Conservation (phyloP, 2,888 invertebrate genomes). For the Harpalus rufipes region DNA sequence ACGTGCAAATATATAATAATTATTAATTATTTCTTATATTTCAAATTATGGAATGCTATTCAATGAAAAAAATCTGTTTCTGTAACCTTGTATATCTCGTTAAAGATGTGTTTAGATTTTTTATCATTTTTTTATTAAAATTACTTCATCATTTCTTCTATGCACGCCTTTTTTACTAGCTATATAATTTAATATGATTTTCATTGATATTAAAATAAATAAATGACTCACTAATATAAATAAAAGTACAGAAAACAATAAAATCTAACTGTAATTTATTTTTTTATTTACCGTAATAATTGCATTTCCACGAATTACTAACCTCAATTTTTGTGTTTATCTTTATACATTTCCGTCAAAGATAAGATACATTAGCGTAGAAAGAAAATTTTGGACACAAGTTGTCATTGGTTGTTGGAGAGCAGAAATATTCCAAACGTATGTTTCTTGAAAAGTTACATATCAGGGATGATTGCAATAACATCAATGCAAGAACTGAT, state of each 20-base stretch:
- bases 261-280: conserved; percentile 10
- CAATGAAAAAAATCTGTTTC: not conserved
- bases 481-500: no score
- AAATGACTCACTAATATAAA: conserved; percentile 24
- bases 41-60: not conserved
- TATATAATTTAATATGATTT: conserved; percentile 13
- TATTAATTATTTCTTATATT: not conserved
- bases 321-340: no score
- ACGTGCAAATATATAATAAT: not conserved
- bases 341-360: no score
- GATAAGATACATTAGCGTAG: no score
- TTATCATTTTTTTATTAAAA: conserved; percentile 5
- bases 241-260: not conserved
- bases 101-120: conserved; percentile 4
- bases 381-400: no score
- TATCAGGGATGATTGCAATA: no score
- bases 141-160: conserved; percentile 28
- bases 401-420: no score
- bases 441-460: no score
- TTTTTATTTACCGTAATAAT: conserved; percentile 13
- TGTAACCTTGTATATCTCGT: conserved; percentile 21
- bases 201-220: conserved; percentile 28
- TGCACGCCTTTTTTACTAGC: conserved; percentile 20
- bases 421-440: no score
- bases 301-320: not conserved